Percentiles rank a stretch among this genome's conserved stretches.
phyloP scores from a whole-genome alignment of 2,113 vertebrate genomes.

The Hepsetus odoe region DNA sequence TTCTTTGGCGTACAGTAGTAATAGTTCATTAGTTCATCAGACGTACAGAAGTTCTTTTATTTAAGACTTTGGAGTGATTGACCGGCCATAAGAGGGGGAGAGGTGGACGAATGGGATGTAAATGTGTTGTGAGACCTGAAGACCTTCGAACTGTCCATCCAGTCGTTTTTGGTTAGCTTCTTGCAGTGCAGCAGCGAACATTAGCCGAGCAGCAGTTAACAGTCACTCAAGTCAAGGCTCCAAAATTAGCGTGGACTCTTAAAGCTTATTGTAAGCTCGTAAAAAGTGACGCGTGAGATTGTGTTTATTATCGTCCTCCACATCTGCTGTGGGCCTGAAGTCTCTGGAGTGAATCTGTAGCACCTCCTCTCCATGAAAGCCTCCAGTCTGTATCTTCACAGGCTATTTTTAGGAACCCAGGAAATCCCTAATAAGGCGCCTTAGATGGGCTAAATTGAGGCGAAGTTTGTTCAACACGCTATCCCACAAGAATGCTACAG shows the following conservation, averaged over 20 bases:
- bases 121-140: too few species aligned
- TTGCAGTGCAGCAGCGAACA: neutral
- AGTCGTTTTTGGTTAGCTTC: too few species aligned
- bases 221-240: neutral
- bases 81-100: too few species aligned
- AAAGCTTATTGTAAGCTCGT: neutral
- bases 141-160: too few species aligned
- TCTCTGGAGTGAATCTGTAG: neutral
- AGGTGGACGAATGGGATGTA: too few species aligned
- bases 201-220: too few species aligned
- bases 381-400: neutral
- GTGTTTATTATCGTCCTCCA: neutral
- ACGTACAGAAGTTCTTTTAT: too few species aligned
- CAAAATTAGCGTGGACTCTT: neutral
- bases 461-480: neutral
- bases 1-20: too few species aligned
- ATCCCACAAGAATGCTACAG: neutral
- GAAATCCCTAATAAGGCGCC: neutral
- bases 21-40: too few species aligned
- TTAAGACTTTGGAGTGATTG: too few species aligned
- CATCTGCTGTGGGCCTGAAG: neutral
- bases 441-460: neutral
- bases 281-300: neutral
- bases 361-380: neutral
- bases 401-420: conserved; percentile 16